Conservation (phyloP, 2,113 vertebrate genomes). For the Dromaius novaehollandiae region DNA sequence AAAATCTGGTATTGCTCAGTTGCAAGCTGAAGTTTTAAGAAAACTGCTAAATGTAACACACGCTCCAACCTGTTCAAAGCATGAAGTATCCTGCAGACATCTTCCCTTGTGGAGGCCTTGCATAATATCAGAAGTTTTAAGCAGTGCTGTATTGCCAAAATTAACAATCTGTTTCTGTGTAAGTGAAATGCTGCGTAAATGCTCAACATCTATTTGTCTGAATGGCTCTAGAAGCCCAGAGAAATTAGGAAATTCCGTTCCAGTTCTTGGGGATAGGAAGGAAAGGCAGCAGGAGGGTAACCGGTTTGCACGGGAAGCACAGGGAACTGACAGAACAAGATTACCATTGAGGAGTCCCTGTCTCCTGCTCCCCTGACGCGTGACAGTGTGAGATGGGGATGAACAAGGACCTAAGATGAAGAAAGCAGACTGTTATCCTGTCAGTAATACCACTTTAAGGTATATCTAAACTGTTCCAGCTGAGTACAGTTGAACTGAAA, state of each 20-base stretch:
- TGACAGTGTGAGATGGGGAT: accelerated
- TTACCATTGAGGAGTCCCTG: accelerated
- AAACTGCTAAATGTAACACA: accelerated
- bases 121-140: not conserved
- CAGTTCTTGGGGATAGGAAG: not conserved
- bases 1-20: accelerated
- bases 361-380: accelerated
- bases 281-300: accelerated
- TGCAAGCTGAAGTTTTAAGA: not conserved
- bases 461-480: not conserved
- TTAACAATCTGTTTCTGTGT: accelerated
- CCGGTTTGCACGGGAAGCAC: accelerated
- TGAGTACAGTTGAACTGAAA: not conserved
- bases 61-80: accelerated
- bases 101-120: not conserved
- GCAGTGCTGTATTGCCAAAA: accelerated
- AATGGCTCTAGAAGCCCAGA: not conserved
- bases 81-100: not conserved
- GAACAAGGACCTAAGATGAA: accelerated
- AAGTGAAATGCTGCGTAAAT: not conserved
- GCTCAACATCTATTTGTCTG: accelerated
- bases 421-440: no score
- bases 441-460: not conserved
- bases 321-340: not conserved
- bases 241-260: not conserved